phyloP scores from a whole-genome alignment of 2,797 vertebrate genomes.

The Dendrocincla fuliginosa region DNA sequence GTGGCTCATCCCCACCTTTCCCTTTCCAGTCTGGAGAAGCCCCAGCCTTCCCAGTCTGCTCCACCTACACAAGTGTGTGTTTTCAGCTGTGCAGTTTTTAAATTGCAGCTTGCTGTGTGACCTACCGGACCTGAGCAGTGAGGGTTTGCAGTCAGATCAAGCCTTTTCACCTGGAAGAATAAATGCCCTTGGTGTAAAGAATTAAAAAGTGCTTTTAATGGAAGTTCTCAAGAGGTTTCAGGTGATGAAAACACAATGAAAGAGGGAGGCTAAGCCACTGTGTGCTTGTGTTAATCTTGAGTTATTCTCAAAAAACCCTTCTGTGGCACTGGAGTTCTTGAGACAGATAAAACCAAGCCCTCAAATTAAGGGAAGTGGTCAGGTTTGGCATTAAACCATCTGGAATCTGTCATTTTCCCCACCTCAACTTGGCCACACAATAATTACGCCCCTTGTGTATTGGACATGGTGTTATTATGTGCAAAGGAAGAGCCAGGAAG shows the following conservation, averaged over 20 bases:
- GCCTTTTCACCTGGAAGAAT: background rate
- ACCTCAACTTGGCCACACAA: background rate
- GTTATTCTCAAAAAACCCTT: background rate
- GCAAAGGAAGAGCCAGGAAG: background rate
- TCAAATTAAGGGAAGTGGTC: background rate
- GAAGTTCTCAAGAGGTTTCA: background rate
- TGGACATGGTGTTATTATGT: rapidly evolving
- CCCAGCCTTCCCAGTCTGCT: background rate
- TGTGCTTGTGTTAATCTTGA: background rate
- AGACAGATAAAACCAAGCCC: background rate
- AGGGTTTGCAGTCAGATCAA: background rate
- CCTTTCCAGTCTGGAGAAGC: background rate
- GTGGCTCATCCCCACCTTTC: background rate
- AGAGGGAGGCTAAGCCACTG: background rate
- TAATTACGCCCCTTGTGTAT: background rate
- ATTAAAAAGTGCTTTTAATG: background rate
- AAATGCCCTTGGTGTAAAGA: background rate
- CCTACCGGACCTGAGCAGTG: background rate
- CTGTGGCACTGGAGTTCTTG: background rate
- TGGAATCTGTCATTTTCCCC: background rate
- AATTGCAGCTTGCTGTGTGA: background rate
- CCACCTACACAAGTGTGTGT: background rate
- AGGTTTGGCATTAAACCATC: background rate
- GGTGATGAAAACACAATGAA: background rate
- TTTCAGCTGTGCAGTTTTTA: background rate